Evolutionary conservation across 1,140 invertebrate species (phyloP).

Genomic region (Mya arenaria): DNA sequence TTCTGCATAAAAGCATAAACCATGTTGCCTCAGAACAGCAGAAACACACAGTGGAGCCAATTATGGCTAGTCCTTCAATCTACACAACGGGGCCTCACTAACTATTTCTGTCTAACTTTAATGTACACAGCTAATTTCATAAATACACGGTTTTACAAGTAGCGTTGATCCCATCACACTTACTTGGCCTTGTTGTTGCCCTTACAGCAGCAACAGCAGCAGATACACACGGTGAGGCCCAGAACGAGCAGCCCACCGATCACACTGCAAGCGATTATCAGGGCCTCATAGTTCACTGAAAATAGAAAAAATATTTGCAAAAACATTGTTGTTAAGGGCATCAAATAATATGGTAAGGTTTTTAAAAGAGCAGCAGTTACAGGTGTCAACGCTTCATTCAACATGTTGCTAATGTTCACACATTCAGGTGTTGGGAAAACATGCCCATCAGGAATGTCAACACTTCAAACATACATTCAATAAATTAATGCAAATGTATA

Average conservation of each 20-base stretch:
- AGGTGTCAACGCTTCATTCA: background rate
- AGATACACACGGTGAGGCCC: conserved; percentile 61
- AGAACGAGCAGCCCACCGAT: conserved; percentile 70
- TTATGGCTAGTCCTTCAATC: too few species aligned
- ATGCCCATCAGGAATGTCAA: background rate
- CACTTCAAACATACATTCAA: background rate
- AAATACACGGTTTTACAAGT: too few species aligned
- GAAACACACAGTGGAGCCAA: too few species aligned
- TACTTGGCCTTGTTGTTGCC: conserved; percentile 68
- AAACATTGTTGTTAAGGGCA: too few species aligned
- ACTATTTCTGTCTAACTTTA: too few species aligned
- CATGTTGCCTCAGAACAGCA: too few species aligned
- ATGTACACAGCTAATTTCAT: too few species aligned
- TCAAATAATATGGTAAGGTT: background rate
- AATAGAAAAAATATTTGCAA: conserved; percentile 34
- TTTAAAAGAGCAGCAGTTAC: background rate
- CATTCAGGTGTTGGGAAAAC: background rate
- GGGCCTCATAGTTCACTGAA: conserved; percentile 75
- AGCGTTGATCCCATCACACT: too few species aligned
- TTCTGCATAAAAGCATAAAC: too few species aligned
- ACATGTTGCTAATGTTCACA: background rate
- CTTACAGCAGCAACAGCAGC: conserved; percentile 74
- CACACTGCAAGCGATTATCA: conserved; percentile 70
- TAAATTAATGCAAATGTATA: background rate
- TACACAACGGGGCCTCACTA: too few species aligned